Base-by-base conservation (phyloP, 2,888 invertebrate species). In the Gymnocheta viridis region DNA sequence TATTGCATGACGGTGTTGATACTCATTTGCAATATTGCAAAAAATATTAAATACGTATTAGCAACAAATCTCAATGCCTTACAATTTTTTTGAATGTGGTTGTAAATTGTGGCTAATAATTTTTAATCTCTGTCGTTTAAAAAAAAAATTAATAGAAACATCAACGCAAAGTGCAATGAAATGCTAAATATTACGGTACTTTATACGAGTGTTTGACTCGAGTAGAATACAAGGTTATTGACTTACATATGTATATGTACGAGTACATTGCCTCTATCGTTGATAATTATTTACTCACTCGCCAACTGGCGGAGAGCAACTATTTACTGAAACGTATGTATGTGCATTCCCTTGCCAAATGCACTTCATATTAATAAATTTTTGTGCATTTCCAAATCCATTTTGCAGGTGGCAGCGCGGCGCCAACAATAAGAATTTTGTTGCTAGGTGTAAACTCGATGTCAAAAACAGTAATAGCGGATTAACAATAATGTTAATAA, bases 11-110 rank as follows among this genome's bases (percentile, higher is more conserved):
- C 62, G 29, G 24, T 66, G 32, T 70, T 72, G 38, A 32, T 76
- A 60, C 74, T 84, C 77, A 82, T 80, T 78, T 79, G 74, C 79
- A 80, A 82, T 85, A 77, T 70, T 82, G 78, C 82, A 72, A 82
- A 81, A 70, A 66, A 67, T 49, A 41, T 77, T 54, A 64, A 58
- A 51, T 27, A 44, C 60, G 72, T 76, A 47, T 76, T 41, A 49
- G 60, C 41, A 72, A 72, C 47, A 62, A 66, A 76, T 77, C 62
- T 58, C 76, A 66, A 14, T 32, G 79, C 47, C 78, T 78, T 77
- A 74, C 85, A 78, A 66, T 51, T 0, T 38, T 49, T 66, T 58
- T 66, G 32, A 41, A 47, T 78, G 56, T 76, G 47, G 41, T 82
- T 77, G 72, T 64, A 56, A 85, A 60, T 51, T 82, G 66, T 67